Conservation (phyloP, 1,140 invertebrate species). For the Eufriesea mexicana region DNA sequence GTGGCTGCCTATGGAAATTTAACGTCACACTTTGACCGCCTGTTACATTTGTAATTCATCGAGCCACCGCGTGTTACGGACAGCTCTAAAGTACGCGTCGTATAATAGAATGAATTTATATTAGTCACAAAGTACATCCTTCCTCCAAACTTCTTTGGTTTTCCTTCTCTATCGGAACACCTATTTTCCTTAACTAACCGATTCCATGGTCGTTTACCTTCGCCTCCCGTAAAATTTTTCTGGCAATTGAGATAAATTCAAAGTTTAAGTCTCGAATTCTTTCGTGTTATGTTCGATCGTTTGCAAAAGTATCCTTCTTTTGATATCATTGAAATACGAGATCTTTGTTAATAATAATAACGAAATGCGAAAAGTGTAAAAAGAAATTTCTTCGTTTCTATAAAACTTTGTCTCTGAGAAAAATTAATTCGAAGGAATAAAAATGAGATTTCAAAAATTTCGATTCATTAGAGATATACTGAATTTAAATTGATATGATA, state of each 20-base stretch:
- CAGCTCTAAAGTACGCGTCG: slow-evolving; percentile 37
- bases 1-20: slow-evolving; percentile 70
- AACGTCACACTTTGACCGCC: slow-evolving; percentile 60
- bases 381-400: neutral
- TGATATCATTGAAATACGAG: neutral
- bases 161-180: neutral
- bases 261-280: neutral
- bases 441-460: too few species aligned
- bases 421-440: neutral
- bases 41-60: slow-evolving; percentile 74
- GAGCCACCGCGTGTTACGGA: slow-evolving; percentile 59
- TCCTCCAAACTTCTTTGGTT: neutral
- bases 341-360: neutral
- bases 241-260: neutral
- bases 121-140: slow-evolving; percentile 53
- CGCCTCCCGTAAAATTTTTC: neutral
- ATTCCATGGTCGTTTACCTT: neutral
- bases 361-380: too few species aligned
- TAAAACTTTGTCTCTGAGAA: neutral
- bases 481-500: too few species aligned
- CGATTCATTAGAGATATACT: too few species aligned
- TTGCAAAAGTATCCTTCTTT: neutral
- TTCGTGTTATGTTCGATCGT: neutral
- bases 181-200: neutral
- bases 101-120: slow-evolving; percentile 70